Evolutionary conservation across 2,888 invertebrate species (phyloP).

Genomic region (Hylaea fasciaria): DNA sequence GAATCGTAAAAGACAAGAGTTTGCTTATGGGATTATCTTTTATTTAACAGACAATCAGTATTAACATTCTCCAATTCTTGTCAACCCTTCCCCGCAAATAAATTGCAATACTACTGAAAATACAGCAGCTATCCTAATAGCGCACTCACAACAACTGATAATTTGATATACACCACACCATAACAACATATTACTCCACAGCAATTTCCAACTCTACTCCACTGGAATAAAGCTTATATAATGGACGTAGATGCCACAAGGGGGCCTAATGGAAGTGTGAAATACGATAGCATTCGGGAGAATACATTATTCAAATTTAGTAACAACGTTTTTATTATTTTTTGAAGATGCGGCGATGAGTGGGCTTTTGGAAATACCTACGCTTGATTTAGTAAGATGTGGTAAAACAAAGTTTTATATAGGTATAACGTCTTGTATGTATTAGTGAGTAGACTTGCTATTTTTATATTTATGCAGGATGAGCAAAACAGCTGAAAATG

Average conservation of each 20-base stretch:
- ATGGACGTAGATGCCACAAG: constrained; percentile 46
- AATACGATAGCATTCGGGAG: constrained; percentile 71
- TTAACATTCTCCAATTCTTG: constrained; percentile 29
- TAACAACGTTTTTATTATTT: constrained; percentile 63
- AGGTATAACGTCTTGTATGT: too few relatives aligned
- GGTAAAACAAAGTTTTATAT: background rate
- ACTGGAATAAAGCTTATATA: constrained; percentile 27
- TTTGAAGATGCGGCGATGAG: constrained; percentile 48
- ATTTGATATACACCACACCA: constrained; percentile 54
- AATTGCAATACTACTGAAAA: constrained; percentile 58
- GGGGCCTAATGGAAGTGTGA: constrained; percentile 74
- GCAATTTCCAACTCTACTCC: constrained; percentile 40
- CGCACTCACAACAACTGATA: constrained; percentile 56
- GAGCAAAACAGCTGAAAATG: too few relatives aligned
- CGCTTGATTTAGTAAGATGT: constrained; percentile 6
- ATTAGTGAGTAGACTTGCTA: too few relatives aligned
- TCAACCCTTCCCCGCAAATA: constrained; percentile 51
- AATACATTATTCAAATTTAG: constrained; percentile 76
- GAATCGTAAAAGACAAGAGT: too few relatives aligned
- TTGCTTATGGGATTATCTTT: background rate
- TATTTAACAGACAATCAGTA: constrained; percentile 31
- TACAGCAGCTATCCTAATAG: constrained; percentile 55
- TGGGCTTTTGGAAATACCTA: constrained; percentile 22
- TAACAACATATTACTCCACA: constrained; percentile 27
- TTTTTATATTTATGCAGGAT: too few relatives aligned